Base-by-base conservation (phyloP, 2,113 vertebrate species). In the Paramisgurnus dabryanus region DNA sequence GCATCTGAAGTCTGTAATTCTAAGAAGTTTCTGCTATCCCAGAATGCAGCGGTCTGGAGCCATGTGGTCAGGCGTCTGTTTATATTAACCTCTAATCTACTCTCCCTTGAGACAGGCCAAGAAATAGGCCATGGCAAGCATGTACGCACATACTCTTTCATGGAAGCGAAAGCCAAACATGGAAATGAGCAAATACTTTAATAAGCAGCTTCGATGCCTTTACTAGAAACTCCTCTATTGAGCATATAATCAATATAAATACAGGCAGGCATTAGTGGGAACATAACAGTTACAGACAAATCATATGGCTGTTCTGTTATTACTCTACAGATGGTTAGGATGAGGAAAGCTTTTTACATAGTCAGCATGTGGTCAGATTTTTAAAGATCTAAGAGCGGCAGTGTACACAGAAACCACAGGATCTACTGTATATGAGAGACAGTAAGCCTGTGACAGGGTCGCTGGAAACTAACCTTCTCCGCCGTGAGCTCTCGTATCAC, bases 401-500 rank as follows among this genome's bases (percentile, higher is more conserved):
- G 18, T 76, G 61, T 63, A 50, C 39, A 75, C 53, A 68, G 47
- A 41, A 41, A 7, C 17, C 3, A 3, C 8, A 6, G 53, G 15
- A 58, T n/a, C 6, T 10, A 61, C 55, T 18, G 6, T 58, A 58
- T 4, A 79, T 5, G 4, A 15, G 7, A 8, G 10, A 41, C 17
- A n/a, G 3, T 55, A 41, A 65, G 9, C 17, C 39, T 34, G 27
- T 61, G 17, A 47, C 7, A 6, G 39, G 69, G 60, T n/a, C 0
- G 39, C 12, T 6, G 67, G 39, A 18, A 2, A 83, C 94, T 74
- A 85, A 98, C 98, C 96, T 99, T 99, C 86, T 99, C 97, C 63
- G 96, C 96, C 49, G 98, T 93, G 69, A 99, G 90, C 67, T 98
- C 95, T 85, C 97, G 92, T 79, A 99, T 99, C 90, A 97, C 97